Evolutionary conservation across 2,113 vertebrate species (phyloP).

Genomic region (Apodemus speciosus): DNA sequence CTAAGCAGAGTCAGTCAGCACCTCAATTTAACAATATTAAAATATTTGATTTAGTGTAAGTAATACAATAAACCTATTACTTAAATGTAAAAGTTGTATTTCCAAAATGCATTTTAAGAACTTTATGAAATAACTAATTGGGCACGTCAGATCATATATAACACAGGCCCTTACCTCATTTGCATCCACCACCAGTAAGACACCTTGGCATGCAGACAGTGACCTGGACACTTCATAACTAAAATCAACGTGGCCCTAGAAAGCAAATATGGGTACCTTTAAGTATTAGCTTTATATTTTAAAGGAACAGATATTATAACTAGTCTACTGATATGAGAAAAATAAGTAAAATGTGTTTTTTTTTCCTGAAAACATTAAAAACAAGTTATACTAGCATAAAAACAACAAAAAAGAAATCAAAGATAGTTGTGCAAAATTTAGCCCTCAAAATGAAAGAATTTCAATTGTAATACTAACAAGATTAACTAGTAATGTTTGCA

Average conservation of each 20-base stretch:
- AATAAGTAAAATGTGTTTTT: background rate
- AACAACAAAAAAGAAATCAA: constrained; percentile 4
- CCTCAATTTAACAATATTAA: constrained; percentile 1
- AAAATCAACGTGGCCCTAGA: constrained; percentile 97
- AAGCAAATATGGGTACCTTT: constrained; percentile 46
- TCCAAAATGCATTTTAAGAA: constrained; percentile 23
- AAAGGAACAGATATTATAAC: background rate
- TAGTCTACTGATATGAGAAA: constrained; percentile 8
- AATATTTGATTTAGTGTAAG: background rate
- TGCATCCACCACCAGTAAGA: constrained; percentile 95
- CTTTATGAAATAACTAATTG: background rate
- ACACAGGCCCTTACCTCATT: constrained; percentile 91
- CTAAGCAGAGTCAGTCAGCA: background rate
- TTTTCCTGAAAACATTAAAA: background rate
- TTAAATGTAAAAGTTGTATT: constrained; percentile 40
- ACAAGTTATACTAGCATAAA: constrained; percentile 2
- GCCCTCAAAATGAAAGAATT: constrained; percentile 38
- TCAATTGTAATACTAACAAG: background rate
- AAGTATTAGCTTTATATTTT: background rate
- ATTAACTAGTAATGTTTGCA: background rate
- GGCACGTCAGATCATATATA: background rate
- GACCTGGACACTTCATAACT: constrained; percentile 98
- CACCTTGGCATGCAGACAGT: constrained; percentile 96
- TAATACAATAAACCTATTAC: background rate
- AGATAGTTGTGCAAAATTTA: background rate